Percentiles rank a stretch among this genome's conserved stretches.
Conservation (phyloP, 2,113 vertebrate species). For the Forbesichthys papilliferus region DNA sequence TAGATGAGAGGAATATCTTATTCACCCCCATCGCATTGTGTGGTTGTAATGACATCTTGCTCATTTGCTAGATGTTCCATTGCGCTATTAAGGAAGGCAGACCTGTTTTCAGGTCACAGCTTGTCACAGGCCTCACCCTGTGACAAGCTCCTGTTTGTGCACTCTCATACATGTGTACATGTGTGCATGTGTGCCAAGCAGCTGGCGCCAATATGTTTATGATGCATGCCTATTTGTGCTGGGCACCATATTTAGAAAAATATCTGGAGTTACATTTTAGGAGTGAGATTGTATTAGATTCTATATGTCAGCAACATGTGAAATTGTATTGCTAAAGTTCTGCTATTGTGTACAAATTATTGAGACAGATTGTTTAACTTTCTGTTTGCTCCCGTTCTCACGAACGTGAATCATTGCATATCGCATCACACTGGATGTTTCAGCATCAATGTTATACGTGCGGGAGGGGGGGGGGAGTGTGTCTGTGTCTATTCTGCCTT, state of each 20-base stretch:
- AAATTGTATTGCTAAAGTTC: neutral
- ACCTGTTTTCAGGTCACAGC: constrained; percentile 36
- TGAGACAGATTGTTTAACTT: constrained; percentile 30
- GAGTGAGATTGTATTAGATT: neutral
- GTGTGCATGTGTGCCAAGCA: neutral
- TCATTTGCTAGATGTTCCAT: constrained; percentile 54
- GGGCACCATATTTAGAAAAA: too few species aligned
- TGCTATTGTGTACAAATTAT: neutral
- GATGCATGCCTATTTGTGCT: too few species aligned
- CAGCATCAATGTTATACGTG: constrained; percentile 26
- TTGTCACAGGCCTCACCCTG: constrained; percentile 1
- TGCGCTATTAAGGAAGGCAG: constrained; percentile 45
- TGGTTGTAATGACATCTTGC: constrained; percentile 27
- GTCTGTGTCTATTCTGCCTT: constrained; percentile 58
- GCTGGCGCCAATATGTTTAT: too few species aligned
- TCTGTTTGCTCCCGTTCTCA: constrained; percentile 45
- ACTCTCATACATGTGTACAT: neutral
- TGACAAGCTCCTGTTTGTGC: neutral
- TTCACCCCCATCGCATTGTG: constrained; percentile 46
- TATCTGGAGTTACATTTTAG: too few species aligned
- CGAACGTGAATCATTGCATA: constrained; percentile 51
- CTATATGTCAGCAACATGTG: neutral
- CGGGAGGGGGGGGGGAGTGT: constrained; percentile 3
- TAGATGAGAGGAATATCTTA: constrained; percentile 47
- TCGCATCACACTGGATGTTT: constrained; percentile 24